Percentiles rank a stretch among this genome's conserved stretches.
Conservation (phyloP, 2,888 invertebrate species). For the Eilema depressum region DNA sequence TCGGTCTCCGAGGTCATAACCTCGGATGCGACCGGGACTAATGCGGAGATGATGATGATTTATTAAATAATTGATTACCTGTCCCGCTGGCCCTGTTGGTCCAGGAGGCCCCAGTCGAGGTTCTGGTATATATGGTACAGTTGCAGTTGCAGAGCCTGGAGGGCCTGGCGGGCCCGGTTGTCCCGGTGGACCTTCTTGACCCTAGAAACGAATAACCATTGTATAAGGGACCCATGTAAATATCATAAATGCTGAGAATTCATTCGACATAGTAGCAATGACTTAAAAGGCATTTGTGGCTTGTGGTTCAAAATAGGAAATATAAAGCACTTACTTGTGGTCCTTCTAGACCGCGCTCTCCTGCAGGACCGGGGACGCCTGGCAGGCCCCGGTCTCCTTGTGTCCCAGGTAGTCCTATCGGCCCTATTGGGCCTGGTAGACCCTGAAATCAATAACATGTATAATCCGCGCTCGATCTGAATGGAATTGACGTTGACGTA, state of each 20-base stretch:
- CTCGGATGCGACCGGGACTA: too few relatives aligned
- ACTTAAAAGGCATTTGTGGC: too few relatives aligned
- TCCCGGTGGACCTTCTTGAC: constrained; percentile 77
- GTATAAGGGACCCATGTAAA: background rate
- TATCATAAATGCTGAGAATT: too few relatives aligned
- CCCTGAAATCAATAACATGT: constrained; percentile 54
- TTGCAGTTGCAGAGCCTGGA: constrained; percentile 67
- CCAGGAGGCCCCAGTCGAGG: constrained; percentile 81
- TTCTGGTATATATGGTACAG: constrained; percentile 57
- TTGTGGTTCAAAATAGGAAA: background rate
- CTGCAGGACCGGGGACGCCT: constrained; percentile 68
- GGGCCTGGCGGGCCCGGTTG: constrained; percentile 71
- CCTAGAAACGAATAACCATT: constrained; percentile 55
- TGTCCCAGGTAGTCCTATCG: constrained; percentile 58
- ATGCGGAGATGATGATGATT: background rate
- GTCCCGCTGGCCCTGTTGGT: constrained; percentile 73
- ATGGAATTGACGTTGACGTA: too few relatives aligned
- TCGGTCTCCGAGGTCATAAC: background rate
- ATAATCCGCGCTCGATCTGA: too few relatives aligned
- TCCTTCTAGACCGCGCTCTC: constrained; percentile 83
- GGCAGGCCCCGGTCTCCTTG: constrained; percentile 61
- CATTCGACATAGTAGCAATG: background rate
- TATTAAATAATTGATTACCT: constrained; percentile 54
- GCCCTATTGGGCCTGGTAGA: constrained; percentile 62
- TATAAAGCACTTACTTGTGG: constrained; percentile 65